Evolutionary conservation across 2,113 vertebrate genomes (phyloP).

Genomic region (Aviceda subcristata): DNA sequence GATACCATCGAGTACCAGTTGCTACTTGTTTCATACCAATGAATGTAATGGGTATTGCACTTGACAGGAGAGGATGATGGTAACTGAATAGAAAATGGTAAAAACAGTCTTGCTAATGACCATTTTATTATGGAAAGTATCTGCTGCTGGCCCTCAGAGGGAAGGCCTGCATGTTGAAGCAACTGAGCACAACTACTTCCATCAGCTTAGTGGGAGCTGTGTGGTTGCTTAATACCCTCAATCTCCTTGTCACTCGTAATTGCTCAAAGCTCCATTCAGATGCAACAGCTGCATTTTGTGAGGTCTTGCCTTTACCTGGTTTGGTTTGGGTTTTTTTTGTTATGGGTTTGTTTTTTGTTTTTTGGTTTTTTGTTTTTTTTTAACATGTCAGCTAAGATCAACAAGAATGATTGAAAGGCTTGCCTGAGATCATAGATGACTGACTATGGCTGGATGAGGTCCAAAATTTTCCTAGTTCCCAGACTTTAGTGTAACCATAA

Average conservation of each 20-base stretch:
- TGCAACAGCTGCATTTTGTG: neutral
- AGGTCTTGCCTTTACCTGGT: neutral
- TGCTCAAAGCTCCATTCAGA: neutral
- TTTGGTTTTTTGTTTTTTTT: neutral
- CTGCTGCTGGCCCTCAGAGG: neutral
- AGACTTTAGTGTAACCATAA: neutral
- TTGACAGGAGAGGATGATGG: neutral
- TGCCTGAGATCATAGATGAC: neutral
- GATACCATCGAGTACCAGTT: neutral
- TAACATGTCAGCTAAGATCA: neutral
- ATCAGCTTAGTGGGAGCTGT: neutral
- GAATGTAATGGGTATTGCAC: neutral
- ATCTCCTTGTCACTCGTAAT: neutral
- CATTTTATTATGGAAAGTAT: neutral
- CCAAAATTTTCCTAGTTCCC: neutral
- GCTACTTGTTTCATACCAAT: neutral
- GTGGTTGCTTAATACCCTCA: neutral
- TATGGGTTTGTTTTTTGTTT: too few species aligned
- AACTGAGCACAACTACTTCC: neutral
- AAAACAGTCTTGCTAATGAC: neutral
- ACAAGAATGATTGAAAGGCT: neutral
- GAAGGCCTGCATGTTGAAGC: neutral
- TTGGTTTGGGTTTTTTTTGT: neutral
- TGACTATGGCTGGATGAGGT: neutral
- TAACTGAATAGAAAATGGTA: neutral